Evolutionary conservation across 2,113 vertebrate species (phyloP).

Genomic region (Calyptomena viridis): DNA sequence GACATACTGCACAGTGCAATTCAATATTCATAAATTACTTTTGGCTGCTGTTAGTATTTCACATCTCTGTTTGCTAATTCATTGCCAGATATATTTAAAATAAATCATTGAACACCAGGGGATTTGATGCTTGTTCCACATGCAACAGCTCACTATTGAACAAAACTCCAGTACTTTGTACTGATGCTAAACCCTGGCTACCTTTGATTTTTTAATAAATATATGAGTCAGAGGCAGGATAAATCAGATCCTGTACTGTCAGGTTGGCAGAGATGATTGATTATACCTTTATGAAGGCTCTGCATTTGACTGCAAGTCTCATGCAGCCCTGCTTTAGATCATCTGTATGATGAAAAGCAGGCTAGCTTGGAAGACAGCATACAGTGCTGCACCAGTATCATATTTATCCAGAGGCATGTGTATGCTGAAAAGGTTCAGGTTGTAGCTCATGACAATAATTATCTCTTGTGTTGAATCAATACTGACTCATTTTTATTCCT

Average conservation of each 20-base stretch:
- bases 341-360: constrained; percentile 5
- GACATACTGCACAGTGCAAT: background rate
- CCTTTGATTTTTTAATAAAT: constrained; percentile 57
- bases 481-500: constrained; percentile 21
- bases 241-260: background rate
- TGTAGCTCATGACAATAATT: constrained; percentile 38
- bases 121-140: constrained; percentile 12
- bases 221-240: constrained; percentile 11
- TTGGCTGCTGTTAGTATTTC: constrained; percentile 38
- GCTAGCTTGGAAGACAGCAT: background rate
- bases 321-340: constrained; percentile 5
- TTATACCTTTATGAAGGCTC: constrained; percentile 6
- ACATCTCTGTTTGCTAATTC: constrained; percentile 48
- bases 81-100: constrained; percentile 29
- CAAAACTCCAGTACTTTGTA: constrained; percentile 8
- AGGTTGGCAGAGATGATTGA: constrained; percentile 28
- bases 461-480: background rate
- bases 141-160: background rate
- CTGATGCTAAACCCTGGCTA: background rate
- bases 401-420: background rate
- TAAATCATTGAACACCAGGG: constrained; percentile 10
- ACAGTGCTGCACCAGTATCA: background rate
- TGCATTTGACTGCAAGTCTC: constrained; percentile 35
- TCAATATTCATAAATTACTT: constrained; percentile 49
- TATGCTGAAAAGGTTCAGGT: background rate